Evolutionary conservation across 1,140 invertebrate species (phyloP).

Genomic region (Maniola jurtina): DNA sequence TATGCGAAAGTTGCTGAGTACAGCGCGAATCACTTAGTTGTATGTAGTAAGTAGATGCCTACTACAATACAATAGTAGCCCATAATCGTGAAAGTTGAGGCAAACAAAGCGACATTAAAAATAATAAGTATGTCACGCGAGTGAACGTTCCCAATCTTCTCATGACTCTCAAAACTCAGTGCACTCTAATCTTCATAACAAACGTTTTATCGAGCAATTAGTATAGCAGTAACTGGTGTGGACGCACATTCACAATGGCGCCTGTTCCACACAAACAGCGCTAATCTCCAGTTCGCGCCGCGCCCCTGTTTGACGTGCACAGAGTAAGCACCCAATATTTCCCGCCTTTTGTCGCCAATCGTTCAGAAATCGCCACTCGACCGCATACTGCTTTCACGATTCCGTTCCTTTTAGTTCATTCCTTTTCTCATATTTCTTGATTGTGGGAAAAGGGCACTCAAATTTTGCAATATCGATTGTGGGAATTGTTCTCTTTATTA

Average conservation of each 20-base stretch:
- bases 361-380: slow-evolving; percentile 61
- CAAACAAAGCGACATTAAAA: slow-evolving; percentile 12
- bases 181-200: slow-evolving; percentile 46
- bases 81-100: neutral
- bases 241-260: slow-evolving; percentile 53
- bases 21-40: too few species aligned
- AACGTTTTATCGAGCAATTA: slow-evolving; percentile 51
- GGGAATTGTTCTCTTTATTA: slow-evolving; percentile 46
- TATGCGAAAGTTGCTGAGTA: too few species aligned
- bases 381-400: slow-evolving; percentile 36
- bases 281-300: slow-evolving; percentile 55
- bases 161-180: slow-evolving; percentile 41
- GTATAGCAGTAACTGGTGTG: slow-evolving; percentile 36
- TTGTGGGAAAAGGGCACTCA: slow-evolving; percentile 69
- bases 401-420: slow-evolving; percentile 29
- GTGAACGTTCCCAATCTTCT: slow-evolving; percentile 39
- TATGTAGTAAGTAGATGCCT: too few species aligned
- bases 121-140: neutral
- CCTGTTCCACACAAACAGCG: slow-evolving; percentile 67
- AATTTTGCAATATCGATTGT: slow-evolving; percentile 60
- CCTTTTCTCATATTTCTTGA: slow-evolving; percentile 52
- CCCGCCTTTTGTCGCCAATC: slow-evolving; percentile 51
- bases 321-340: slow-evolving; percentile 57
- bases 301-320: slow-evolving; percentile 53
- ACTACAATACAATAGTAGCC: neutral